These are phyloP conservation scores for Patiria miniata DNA, from an alignment of 35 echinoderm and acorn worm species.

Conservation along the genomic window DNA sequence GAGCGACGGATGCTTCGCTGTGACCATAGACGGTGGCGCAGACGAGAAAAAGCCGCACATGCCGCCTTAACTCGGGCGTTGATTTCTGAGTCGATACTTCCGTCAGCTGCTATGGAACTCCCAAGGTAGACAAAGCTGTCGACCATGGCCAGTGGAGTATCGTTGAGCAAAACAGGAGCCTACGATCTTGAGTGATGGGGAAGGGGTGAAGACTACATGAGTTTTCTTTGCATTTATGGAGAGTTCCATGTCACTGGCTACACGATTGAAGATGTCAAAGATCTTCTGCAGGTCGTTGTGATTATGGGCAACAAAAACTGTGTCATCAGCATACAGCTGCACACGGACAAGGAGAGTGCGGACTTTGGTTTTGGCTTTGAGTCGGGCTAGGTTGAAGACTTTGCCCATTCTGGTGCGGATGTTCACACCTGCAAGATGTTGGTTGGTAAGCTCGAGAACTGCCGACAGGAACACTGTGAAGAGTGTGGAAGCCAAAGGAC, in stretches of 20 bases:
- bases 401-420: constrained; percentile 45
- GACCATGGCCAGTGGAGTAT: background rate
- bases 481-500: constrained; percentile 18
- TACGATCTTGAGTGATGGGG: background rate
- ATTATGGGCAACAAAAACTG: constrained; percentile 22
- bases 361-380: constrained; percentile 48
- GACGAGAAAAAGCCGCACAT: constrained; percentile 12
- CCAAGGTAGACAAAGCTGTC: constrained; percentile 25
- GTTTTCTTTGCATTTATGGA: background rate
- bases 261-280: constrained; percentile 28
- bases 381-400: constrained; percentile 48
- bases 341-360: background rate
- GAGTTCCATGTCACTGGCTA: constrained; percentile 17
- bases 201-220: constrained; percentile 27
- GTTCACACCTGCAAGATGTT: constrained; percentile 37
- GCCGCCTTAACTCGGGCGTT: constrained; percentile 11
- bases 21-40: constrained; percentile 19
- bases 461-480: constrained; percentile 27
- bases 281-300: constrained; percentile 23
- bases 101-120: background rate
- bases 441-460: constrained; percentile 31
- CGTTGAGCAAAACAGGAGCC: constrained; percentile 2
- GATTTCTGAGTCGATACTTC: constrained; percentile 33
- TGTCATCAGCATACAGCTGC: constrained; percentile 32
- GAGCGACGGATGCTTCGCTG: background rate